Evolutionary conservation across 2,797 vertebrate species (phyloP), one percentile per base, ranked within the genome.

Genomic region (Malacoraja senta): DNA sequence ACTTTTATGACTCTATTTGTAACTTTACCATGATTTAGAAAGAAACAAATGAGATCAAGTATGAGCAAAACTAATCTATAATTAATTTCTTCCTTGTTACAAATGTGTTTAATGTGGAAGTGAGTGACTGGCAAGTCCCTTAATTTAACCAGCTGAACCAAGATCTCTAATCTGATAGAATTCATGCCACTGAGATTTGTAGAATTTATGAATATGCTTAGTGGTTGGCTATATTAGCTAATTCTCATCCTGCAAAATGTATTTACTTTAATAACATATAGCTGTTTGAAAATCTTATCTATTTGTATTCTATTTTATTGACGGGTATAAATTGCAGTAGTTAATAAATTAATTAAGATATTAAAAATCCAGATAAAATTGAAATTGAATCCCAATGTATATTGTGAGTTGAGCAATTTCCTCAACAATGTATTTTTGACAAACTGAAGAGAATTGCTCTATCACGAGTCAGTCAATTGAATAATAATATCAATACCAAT

Each of bases 101-200:
- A 76, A 29, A 53, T 53, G 44, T 29, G 38, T 68, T 38, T 12
- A 44, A 74, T 53, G 1, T 6, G 71, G 68, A 76, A 76, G 24
- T 95, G 94, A 96, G 93, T 95, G 95, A 95, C 93, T 94, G 84
- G 94, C 94, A 72, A 93, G 84, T 0, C 21, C 71, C 17, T 88
- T 94, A 95, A 95, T 95, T 94, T 38, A 86, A 94, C 93, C 94
- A 96, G 93, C 94, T 95, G 95, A 96, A 95, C 94, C 94, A 96
- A 96, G 96, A 96, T 95, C 35, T 96, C 96, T 96, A 95, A 95
- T 88, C 96, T 95, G 88, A 95, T 95, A 95, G 96, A 96, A 97
- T 96, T 96, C 96, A 95, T 94, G 95, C 95, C 95, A 94, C 94
- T 61, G 96, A 96, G 96, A 96, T 91, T 96, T 97, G 94, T 95